Evolutionary conservation across 1,140 invertebrate genomes (phyloP).

Genomic region (Globodera rostochiensis): DNA sequence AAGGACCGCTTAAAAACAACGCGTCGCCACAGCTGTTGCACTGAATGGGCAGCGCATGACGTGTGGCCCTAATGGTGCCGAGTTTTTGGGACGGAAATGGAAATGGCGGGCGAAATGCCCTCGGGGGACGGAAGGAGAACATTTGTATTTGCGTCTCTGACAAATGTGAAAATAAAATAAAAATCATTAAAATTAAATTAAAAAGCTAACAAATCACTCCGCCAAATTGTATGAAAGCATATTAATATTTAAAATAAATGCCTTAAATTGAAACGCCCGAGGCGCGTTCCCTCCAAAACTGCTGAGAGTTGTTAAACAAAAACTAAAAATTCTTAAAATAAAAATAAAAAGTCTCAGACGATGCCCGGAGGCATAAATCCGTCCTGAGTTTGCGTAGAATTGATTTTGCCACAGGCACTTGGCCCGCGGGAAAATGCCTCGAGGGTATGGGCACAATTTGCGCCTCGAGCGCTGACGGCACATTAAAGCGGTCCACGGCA

Average conservation of each 20-base stretch:
- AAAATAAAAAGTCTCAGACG: not conserved
- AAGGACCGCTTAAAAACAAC: not conserved
- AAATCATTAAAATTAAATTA: too few species aligned
- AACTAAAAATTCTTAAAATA: not conserved
- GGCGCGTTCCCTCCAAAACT: too few species aligned
- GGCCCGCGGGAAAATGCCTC: not conserved
- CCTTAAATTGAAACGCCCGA: not conserved
- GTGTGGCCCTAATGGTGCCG: not conserved
- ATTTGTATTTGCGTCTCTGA: too few species aligned
- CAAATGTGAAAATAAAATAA: too few species aligned
- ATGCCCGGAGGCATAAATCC: not conserved
- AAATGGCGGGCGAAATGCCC: not conserved
- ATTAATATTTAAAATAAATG: too few species aligned
- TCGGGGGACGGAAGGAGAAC: too few species aligned
- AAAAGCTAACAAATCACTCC: too few species aligned
- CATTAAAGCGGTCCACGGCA: not conserved
- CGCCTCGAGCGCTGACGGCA: not conserved
- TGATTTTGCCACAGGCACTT: slow-evolving; percentile 2
- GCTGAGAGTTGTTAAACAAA: too few species aligned
- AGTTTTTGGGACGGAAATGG: not conserved
- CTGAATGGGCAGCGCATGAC: not conserved
- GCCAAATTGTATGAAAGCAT: too few species aligned
- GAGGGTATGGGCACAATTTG: not conserved
- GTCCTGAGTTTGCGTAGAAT: not conserved
- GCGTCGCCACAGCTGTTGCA: not conserved